These are phyloP conservation scores for Drosophila lacteicornis DNA, from an alignment of 1,140 invertebrate genomes.

Conservation along the genomic window DNA sequence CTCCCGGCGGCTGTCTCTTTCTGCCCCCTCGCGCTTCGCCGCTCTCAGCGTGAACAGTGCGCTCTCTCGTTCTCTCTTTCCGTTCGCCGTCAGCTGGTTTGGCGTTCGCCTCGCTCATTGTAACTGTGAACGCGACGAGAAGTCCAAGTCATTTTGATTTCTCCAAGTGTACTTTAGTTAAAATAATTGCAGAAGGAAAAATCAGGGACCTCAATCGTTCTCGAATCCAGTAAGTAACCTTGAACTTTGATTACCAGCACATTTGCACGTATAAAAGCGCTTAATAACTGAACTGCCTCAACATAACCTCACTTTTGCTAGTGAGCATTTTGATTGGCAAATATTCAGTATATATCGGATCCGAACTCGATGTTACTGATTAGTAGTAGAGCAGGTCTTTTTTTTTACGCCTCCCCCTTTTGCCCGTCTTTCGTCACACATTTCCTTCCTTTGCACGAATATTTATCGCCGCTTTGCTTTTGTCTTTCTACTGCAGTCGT, in stretches of 20 bases:
- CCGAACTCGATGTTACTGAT: neutral
- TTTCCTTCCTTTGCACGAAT: conserved; percentile 23
- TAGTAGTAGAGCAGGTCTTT: neutral
- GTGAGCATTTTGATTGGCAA: conserved; percentile 3
- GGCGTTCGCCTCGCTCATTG: conserved; percentile 67
- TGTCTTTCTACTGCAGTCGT: conserved; percentile 55
- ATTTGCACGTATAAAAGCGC: neutral
- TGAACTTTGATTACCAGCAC: neutral
- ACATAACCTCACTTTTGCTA: conserved; percentile 64
- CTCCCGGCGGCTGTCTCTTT: conserved; percentile 18
- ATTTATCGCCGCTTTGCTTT: conserved; percentile 56
- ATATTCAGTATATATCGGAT: neutral
- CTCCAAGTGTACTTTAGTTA: conserved; percentile 46
- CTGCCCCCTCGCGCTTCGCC: conserved; percentile 26
- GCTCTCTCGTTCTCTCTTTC: conserved; percentile 26
- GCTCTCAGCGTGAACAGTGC: conserved; percentile 16
- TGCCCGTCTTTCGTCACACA: conserved; percentile 21
- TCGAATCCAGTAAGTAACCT: conserved; percentile 18
- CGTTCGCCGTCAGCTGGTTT: conserved; percentile 69
- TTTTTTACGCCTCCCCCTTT: neutral
- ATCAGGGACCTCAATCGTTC: neutral
- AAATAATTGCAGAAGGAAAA: conserved; percentile 19
- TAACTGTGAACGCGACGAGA: conserved; percentile 58
- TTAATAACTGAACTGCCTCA: conserved; percentile 2
- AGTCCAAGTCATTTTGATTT: conserved; percentile 58